Evolutionary conservation across 35 echinoderm and acorn worm species (phyloP).

Genomic region (Eucidaris tribuloides): DNA sequence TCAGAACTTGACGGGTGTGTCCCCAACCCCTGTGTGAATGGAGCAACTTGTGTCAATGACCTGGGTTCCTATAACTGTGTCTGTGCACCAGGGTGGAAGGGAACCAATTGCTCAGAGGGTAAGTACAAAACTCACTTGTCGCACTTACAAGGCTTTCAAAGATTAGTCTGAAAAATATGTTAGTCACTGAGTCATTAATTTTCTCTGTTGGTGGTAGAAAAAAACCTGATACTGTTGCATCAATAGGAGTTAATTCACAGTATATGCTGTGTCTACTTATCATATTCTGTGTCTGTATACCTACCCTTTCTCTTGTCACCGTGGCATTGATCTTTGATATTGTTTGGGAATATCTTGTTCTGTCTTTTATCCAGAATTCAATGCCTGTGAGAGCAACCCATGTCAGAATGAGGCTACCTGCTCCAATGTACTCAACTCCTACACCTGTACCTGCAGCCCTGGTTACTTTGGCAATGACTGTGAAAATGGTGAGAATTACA

Average conservation of each 20-base stretch:
- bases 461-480: constrained; percentile 50
- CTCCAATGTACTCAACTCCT: constrained; percentile 36
- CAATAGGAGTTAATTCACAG: background rate
- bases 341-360: background rate
- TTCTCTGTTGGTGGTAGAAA: too few species aligned
- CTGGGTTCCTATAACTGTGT: constrained; percentile 40
- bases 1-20: constrained; percentile 51
- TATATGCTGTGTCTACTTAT: background rate
- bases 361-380: constrained; percentile 6
- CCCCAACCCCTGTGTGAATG: constrained; percentile 73
- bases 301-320: background rate
- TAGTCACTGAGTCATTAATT: too few species aligned
- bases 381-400: constrained; percentile 32
- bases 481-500: constrained; percentile 63
- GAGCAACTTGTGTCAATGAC: constrained; percentile 39
- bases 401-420: constrained; percentile 67
- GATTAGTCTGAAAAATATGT: too few species aligned
- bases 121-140: too few species aligned
- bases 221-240: background rate
- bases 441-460: constrained; percentile 48
- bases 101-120: constrained; percentile 62
- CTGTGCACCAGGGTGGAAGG: constrained; percentile 48
- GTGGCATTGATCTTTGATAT: background rate
- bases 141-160: too few species aligned
- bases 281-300: background rate